Evolutionary conservation across 2,113 vertebrate species (phyloP), one percentile per base, ranked within the genome.

Genomic region (Cromileptes altivelis): DNA sequence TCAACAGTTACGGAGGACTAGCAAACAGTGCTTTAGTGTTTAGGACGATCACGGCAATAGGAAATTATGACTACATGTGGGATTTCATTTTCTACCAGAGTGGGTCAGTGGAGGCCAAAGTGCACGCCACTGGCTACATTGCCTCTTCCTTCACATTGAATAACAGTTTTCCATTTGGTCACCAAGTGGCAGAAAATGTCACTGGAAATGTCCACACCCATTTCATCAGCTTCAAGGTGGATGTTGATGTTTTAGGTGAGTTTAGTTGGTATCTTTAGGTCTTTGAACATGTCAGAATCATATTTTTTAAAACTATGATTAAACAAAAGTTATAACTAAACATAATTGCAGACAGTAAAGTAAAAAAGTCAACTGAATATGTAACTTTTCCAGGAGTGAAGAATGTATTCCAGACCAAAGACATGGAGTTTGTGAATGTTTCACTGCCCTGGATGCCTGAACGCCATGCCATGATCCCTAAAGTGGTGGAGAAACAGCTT

Each of bases 341-440:
- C 14, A 17, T 1, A 60, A 33, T 10, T 10, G 57, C 25, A 60
- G 13, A 60, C 30, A 60, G 15, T 60, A 6, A 60, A 60, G 15
- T 60, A 2, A 60, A 60, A 57, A 9, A 18, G 17, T 61, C 18
- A 40, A 40, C 12, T 5, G 12, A 14, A 25, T 19, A 12, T 63
- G 33, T n/a, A 18, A 21, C 13, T 12, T 53, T 4, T 30, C 10
- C 17, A 73, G 70, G 70, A 30, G 56, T 33, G 57, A 60, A 73
- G 25, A 73, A 61, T 61, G 42, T 73, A 19, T 73, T 73, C 70
- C 56, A 73, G 56, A 73, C 70, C 5, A 73, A 73, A 49, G 70
- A 73, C 70, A 73, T 73, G 70, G 70, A 73, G 57, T 73, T 49
- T 73, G 56, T 73, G 4, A 73, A 73, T 47, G 17, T 73, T 3